phyloP scores from a whole-genome alignment of 2,797 vertebrate species.

The Notamacropus eugenii region DNA sequence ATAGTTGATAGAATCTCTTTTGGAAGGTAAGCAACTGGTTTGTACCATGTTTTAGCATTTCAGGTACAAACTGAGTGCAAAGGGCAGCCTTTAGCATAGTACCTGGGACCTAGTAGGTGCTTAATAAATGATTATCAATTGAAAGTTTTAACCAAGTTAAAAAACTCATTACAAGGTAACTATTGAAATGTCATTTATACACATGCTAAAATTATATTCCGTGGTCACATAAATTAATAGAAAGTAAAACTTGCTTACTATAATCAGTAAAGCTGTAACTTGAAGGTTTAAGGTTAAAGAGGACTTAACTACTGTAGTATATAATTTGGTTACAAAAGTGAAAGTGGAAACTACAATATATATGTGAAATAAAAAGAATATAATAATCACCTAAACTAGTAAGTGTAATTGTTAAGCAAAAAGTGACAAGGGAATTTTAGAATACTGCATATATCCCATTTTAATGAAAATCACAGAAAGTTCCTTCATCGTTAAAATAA shows the following conservation, averaged over 20 bases:
- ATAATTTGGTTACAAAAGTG: not conserved
- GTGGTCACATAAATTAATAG: not conserved
- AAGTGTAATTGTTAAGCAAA: not conserved
- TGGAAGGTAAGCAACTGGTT: not conserved
- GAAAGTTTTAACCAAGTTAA: not conserved
- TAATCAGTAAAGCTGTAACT: not conserved
- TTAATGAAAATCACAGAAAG: not conserved
- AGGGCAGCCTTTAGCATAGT: not conserved
- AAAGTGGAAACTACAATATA: not conserved
- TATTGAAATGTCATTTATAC: not conserved
- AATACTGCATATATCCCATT: slow-evolving; percentile 22
- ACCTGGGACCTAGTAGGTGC: not conserved
- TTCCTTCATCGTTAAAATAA: slow-evolving; percentile 20
- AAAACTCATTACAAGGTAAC: not conserved
- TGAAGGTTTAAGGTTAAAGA: not conserved
- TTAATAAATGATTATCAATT: not conserved
- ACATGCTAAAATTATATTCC: not conserved
- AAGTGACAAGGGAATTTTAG: not conserved
- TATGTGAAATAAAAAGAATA: not conserved
- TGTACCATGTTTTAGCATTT: not conserved
- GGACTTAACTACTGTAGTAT: not conserved
- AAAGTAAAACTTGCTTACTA: not conserved
- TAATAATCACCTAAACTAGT: not conserved
- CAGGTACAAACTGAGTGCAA: not conserved
- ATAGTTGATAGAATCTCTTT: not conserved